A percentile compares a stretch with the other conserved stretches of the same genome.
Conservation (phyloP, 2,797 vertebrate genomes). For the Rhinichthys osculus region DNA sequence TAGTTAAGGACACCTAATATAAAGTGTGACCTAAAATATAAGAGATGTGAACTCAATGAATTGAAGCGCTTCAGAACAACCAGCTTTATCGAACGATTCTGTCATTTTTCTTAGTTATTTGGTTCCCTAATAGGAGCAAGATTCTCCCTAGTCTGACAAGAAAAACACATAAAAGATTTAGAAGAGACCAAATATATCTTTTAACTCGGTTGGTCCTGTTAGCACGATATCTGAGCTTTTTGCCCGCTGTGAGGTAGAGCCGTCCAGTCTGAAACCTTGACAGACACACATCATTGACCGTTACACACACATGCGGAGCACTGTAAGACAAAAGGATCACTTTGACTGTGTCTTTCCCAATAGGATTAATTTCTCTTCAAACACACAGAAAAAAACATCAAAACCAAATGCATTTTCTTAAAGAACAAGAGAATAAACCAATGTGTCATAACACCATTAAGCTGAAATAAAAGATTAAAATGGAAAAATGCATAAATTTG, state of each 20-base stretch:
- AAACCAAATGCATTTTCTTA: not conserved
- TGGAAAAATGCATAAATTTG: not conserved
- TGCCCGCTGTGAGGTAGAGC: not conserved
- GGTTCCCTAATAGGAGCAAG: not conserved
- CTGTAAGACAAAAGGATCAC: constrained; percentile 12
- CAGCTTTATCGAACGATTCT: not conserved
- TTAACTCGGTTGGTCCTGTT: constrained; percentile 8
- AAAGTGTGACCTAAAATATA: not conserved
- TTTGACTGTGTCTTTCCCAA: not conserved
- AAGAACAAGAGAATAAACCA: not conserved
- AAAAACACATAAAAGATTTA: constrained; percentile 21
- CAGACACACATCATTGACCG: constrained; percentile 26
- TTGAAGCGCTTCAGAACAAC: not conserved
- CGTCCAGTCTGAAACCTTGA: not conserved
- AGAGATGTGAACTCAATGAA: not conserved
- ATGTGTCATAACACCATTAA: not conserved
- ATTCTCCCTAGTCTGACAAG: not conserved
- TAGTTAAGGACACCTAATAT: not conserved
- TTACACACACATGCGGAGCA: constrained; percentile 21
- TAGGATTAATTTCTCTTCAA: not conserved
- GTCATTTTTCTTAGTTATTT: not conserved
- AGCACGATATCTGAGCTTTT: constrained; percentile 5
- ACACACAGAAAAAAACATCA: not conserved
- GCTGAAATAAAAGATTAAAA: not conserved
- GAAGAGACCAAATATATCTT: not conserved